Evolutionary conservation across 2,113 vertebrate genomes (phyloP), one percentile per base, ranked within the genome.

Genomic region (Pachycephala philippinensis): DNA sequence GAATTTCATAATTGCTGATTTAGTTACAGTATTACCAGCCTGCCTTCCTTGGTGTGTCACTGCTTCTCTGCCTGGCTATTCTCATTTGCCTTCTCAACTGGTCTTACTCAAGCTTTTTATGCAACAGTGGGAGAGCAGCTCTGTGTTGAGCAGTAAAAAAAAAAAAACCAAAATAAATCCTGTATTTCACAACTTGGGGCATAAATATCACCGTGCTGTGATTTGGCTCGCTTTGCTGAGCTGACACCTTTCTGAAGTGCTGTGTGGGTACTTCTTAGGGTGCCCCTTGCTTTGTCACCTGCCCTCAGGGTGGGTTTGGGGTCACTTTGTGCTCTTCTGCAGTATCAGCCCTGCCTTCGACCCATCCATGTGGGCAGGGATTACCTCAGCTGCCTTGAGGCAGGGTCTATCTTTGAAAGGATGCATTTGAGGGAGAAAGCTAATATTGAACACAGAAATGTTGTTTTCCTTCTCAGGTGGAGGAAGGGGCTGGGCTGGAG

Each of bases 1-100:
- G 91, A 44, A 84, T 95, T 88, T 86, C 15, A 2, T 91, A 95
- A 95, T 93, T 84, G 77, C 68, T 92, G 76, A 89, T 95, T 60
- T 81, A 61, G 89, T 75, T 95, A 85, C 65, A 37, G 71, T 53
- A 39, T 72, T 90, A 64, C 72, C 77, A 87, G 81, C 60, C 54
- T 87, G 33, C 82, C 49, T 90, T 24, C 82, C 78, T 95, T 20
- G 6, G 37, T 35, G 20, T 91, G 53, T 76, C 65, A 7, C n/a
- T 44, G 83, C 47, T 82, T 23, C 72, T 87, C 53, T 68, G 61
- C 92, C 64, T 45, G 75, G 70, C 53, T 76, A 0, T 90, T 95
- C 85, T 92, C 63, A 40, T 79, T 44, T 82, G 49, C 78, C 80
- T 82, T 87, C 81, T 69, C 66, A 45, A 26, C 39, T 26, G 68